phyloP scores from a whole-genome alignment of 1,140 invertebrate species.

The Bombus sibiricus region DNA sequence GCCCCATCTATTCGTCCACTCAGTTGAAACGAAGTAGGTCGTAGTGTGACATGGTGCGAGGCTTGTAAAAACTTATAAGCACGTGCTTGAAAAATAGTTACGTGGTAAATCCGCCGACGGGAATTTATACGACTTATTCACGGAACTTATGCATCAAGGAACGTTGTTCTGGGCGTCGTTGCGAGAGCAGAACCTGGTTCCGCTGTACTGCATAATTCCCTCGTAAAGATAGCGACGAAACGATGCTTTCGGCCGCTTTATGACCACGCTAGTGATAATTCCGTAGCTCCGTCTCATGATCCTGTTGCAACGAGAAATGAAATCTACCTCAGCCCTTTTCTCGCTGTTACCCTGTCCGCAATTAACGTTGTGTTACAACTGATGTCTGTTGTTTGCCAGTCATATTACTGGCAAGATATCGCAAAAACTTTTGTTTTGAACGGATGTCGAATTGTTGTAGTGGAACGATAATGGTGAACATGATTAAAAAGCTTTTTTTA shows the following conservation, averaged over 20 bases:
- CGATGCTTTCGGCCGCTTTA: conserved; percentile 51
- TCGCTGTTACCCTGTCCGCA: neutral
- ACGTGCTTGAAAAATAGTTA: conserved; percentile 10
- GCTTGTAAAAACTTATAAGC: conserved; percentile 35
- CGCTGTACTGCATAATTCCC: conserved; percentile 54
- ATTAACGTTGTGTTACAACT: conserved; percentile 10
- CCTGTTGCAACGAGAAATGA: neutral
- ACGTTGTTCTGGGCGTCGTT: conserved; percentile 44
- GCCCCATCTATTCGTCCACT: neutral
- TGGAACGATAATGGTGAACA: too few species aligned
- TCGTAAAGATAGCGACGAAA: conserved; percentile 54
- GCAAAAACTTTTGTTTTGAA: neutral
- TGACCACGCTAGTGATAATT: conserved; percentile 45
- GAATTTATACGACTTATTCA: conserved; percentile 56
- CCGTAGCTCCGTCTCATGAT: neutral
- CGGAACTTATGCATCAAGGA: conserved; percentile 50
- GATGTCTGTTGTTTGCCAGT: neutral
- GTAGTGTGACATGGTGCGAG: neutral
- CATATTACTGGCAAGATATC: too few species aligned
- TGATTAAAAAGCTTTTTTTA: too few species aligned
- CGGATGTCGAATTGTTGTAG: too few species aligned
- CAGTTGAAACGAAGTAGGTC: neutral
- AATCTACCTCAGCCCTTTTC: neutral
- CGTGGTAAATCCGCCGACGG: neutral
- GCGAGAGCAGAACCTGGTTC: conserved; percentile 44